Base-by-base conservation (phyloP, 2,113 vertebrate species). In the Cranoglanis bouderius region DNA sequence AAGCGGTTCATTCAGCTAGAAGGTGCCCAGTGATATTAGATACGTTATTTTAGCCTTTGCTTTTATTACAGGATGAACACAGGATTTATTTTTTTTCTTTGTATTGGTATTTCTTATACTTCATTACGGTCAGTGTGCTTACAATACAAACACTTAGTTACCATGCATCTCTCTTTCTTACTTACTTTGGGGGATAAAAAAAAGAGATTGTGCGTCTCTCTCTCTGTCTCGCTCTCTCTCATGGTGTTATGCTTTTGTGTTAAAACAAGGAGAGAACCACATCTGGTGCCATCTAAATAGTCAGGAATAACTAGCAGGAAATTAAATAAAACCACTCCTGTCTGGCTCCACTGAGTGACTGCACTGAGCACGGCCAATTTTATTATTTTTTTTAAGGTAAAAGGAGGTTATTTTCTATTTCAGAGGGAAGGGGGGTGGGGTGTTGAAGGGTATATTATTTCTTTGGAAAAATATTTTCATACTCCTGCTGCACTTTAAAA, bases 401-500 rank as follows among this genome's bases (percentile, higher is more conserved):
- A 88, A 80, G 2, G 3, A 84, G 86, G 49, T 85, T 81, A n/a
- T 81, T 88, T 63, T 89, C 55, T 85, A 65, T 89, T 85, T 82
- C 35, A 46, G 72, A 59, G 26, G n/a, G 70, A 53, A 40, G 19
- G 35, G 32, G 19, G 53, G 35, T 10, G 24, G 53, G 16, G 16
- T 10, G 43, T 14, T 84, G 9, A 84, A 77, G 16, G 85, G 78
- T 83, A 86, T 90, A 85, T 83, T 85, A 83, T 88, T 83, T 89
- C 77, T 51, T 87, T 87, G 51, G 85, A 83, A 85, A 87, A 87
- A 85, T 90, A 89, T 89, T 89, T 91, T 83, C 74, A 26, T 85
- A 55, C 82, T 85, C 85, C 70, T 85, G 72, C 85, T 88, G 78
- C 26, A 32, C 80, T 86, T 88, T 43, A 85, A 82, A 80, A 65